These are phyloP conservation scores for Hipposideros larvatus DNA, from an alignment of 2,797 vertebrate species.

Conservation along the genomic window DNA sequence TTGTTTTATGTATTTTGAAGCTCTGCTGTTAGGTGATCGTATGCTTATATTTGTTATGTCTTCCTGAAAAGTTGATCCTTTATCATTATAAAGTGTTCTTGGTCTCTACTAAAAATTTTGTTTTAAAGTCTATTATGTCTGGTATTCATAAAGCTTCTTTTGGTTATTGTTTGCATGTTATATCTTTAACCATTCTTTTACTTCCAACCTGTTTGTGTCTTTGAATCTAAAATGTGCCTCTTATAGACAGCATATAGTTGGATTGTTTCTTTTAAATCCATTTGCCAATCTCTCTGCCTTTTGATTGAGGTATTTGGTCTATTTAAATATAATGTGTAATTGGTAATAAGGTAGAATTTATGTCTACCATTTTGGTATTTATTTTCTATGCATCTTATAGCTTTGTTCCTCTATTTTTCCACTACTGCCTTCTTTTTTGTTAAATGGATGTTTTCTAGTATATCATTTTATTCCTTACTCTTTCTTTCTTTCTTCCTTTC, in stretches of 20 bases:
- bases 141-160: background rate
- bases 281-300: conserved; percentile 43
- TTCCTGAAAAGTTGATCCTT: background rate
- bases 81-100: background rate
- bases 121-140: background rate
- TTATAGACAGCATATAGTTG: background rate
- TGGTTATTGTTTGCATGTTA: background rate
- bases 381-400: background rate
- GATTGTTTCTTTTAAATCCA: background rate
- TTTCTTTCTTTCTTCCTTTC: background rate
- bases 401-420: conserved; percentile 23
- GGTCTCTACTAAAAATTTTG: background rate
- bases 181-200: background rate
- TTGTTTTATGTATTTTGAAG: conserved; percentile 11
- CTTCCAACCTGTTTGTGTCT: background rate
- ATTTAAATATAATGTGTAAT: background rate
- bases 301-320: background rate
- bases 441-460: background rate
- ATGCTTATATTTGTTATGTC: background rate
- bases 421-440: background rate
- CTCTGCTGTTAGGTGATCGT: background rate
- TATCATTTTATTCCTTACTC: background rate
- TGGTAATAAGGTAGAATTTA: background rate
- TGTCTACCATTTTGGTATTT: background rate
- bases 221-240: conserved; percentile 4